phyloP scores from a whole-genome alignment of 2,797 vertebrate species.

The Toxotes lorentzi region DNA sequence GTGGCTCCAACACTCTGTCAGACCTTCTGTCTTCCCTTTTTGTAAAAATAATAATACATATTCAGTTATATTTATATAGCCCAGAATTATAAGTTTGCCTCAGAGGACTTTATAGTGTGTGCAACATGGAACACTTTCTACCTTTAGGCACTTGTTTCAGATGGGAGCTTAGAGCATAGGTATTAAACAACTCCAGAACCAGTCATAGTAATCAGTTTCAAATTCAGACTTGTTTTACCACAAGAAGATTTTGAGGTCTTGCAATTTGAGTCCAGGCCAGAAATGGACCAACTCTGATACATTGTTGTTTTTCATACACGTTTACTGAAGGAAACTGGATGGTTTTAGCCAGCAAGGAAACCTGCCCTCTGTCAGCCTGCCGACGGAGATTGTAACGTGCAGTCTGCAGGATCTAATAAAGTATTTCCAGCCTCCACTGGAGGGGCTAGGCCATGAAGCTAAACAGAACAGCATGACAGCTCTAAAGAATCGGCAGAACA shows the following conservation, averaged over 20 bases:
- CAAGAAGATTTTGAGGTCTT: background rate
- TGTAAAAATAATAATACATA: background rate
- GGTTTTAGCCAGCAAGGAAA: conserved; percentile 86
- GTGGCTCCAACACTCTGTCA: background rate
- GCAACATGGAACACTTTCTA: background rate
- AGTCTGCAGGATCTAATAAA: conserved; percentile 93
- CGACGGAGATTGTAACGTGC: conserved; percentile 85
- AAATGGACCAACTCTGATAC: background rate
- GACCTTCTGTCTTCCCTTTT: background rate
- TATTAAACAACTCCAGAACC: background rate
- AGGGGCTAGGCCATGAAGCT: conserved; percentile 87
- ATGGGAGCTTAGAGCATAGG: background rate
- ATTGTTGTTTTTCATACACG: background rate
- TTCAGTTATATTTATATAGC: background rate
- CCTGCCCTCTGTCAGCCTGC: conserved; percentile 75
- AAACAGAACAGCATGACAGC: conserved; percentile 88
- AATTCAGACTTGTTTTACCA: background rate
- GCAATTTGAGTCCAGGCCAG: background rate
- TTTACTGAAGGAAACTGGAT: conserved; percentile 88
- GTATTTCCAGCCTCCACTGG: conserved; percentile 90
- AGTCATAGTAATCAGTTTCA: background rate
- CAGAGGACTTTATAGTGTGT: background rate
- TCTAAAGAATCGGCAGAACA: conserved; percentile 93
- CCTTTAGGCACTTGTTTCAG: background rate
- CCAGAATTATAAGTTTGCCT: background rate